Conservation (phyloP, 2,888 invertebrate species). For the Drosophila tanythrix region DNA sequence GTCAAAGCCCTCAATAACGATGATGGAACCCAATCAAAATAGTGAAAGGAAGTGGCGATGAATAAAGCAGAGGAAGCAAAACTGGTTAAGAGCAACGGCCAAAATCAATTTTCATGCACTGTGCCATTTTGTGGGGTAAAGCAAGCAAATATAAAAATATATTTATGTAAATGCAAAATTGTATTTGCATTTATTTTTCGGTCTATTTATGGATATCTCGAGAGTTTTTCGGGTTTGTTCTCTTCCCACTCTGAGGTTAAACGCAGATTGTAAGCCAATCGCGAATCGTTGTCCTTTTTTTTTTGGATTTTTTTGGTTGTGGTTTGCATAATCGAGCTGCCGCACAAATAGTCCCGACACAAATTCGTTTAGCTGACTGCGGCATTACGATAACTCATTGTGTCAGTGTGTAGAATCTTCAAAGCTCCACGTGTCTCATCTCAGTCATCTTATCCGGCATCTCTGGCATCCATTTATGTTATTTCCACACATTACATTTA, state of each 20-base stretch:
- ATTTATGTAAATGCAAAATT: conserved; percentile 2
- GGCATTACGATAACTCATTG: conserved; percentile 27
- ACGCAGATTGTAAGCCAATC: conserved; percentile 52
- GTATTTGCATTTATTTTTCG: conserved; percentile 4
- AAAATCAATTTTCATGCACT: conserved; percentile 47
- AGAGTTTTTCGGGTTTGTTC: conserved; percentile 7
- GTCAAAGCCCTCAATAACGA: conserved; percentile 28
- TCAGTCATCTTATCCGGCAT: not conserved
- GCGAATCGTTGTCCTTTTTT: conserved; percentile 18
- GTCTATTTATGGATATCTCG: conserved; percentile 37
- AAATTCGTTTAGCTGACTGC: conserved; percentile 15
- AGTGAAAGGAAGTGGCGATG: conserved; percentile 13
- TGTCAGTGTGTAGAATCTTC: conserved; percentile 15
- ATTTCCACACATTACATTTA: conserved; percentile 63
- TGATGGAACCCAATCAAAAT: conserved; percentile 36
- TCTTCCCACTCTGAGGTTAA: conserved; percentile 36
- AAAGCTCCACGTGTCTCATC: conserved; percentile 10
- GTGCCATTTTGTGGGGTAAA: conserved; percentile 5
- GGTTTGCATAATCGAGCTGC: conserved; percentile 28
- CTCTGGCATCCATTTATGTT: conserved; percentile 44
- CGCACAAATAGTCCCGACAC: conserved; percentile 29
- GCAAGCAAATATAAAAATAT: conserved; percentile 1
- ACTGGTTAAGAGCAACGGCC: conserved; percentile 12
- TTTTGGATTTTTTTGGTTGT: not conserved
- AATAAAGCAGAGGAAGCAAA: conserved; percentile 6